Percentiles rank a stretch among this genome's conserved stretches.
These are phyloP conservation scores for Mythimna impura DNA, from an alignment of 2,888 invertebrate genomes.

Conservation along the genomic window DNA sequence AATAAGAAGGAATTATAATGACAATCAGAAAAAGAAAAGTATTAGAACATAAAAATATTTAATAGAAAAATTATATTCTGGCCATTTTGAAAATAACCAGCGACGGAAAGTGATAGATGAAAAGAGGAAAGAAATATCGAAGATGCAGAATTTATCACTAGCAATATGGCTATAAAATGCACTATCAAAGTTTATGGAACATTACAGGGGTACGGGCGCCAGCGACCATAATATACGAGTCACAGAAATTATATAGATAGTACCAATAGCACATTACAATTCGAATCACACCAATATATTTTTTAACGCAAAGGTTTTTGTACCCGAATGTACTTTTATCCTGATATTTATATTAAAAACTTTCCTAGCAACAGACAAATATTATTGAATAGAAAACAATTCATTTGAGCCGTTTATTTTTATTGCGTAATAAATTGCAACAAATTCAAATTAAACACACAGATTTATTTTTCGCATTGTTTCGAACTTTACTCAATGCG, in stretches of 20 bases:
- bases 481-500: not conserved
- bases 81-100: too few relatives aligned
- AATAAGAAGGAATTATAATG: not conserved
- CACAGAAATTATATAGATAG: conserved; percentile 1
- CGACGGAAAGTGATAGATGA: not conserved
- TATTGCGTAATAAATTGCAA: conserved; percentile 42
- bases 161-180: conserved; percentile 6
- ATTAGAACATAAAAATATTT: too few relatives aligned
- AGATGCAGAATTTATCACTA: not conserved
- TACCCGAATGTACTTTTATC: conserved; percentile 8
- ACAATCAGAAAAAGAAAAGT: not conserved
- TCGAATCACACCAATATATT: not conserved
- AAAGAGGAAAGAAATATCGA: not conserved
- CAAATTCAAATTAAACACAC: conserved; percentile 17
- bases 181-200: not conserved
- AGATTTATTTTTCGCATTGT: conserved; percentile 2
- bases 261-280: conserved; percentile 11
- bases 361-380: not conserved
- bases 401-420: not conserved
- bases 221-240: not conserved
- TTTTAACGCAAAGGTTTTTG: conserved; percentile 4
- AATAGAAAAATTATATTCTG: too few relatives aligned
- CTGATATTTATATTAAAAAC: not conserved
- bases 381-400: conserved; percentile 12
- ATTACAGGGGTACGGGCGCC: not conserved